Conservation (phyloP, 2,888 invertebrate genomes). For the Thereva nobilitata region DNA sequence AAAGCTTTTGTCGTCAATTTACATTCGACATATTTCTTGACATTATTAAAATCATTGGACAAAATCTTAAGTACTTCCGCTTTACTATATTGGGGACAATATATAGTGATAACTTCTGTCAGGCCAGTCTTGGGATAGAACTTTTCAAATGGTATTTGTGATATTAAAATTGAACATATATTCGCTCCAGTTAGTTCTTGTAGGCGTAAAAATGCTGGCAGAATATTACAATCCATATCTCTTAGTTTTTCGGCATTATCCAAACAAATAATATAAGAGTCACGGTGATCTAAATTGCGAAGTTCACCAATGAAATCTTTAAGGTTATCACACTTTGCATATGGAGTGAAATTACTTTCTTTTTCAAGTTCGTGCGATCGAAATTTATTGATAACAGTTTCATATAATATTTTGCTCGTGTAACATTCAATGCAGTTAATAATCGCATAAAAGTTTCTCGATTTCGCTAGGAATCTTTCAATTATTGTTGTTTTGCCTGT, state of each 20-base stretch:
- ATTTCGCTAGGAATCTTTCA: conserved; percentile 63
- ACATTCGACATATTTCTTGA: conserved; percentile 46
- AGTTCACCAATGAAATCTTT: conserved; percentile 67
- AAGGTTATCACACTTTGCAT: conserved; percentile 68
- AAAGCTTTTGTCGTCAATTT: conserved; percentile 55
- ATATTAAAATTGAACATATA: conserved; percentile 75
- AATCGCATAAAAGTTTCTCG: conserved; percentile 62
- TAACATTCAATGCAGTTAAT: conserved; percentile 85
- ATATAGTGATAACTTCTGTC: conserved; percentile 71
- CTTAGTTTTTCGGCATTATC: conserved; percentile 82
- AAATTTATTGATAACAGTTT: conserved; percentile 70
- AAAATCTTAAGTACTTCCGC: conserved; percentile 66
- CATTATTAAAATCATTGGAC: conserved; percentile 51
- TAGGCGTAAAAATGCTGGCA: conserved; percentile 73
- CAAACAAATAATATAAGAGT: conserved; percentile 69
- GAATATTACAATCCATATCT: conserved; percentile 72
- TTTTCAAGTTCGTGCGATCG: conserved; percentile 55
- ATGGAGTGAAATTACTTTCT: conserved; percentile 54
- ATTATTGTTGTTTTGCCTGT: conserved; percentile 81
- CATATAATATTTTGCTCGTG: conserved; percentile 73
- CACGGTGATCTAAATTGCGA: conserved; percentile 50
- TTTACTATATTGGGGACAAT: conserved; percentile 81
- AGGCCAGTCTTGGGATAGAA: conserved; percentile 72
- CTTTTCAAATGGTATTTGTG: conserved; percentile 80
- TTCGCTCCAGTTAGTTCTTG: conserved; percentile 73